Conservation (phyloP, 2,113 vertebrate species). For the Sylvicapra grimmia region DNA sequence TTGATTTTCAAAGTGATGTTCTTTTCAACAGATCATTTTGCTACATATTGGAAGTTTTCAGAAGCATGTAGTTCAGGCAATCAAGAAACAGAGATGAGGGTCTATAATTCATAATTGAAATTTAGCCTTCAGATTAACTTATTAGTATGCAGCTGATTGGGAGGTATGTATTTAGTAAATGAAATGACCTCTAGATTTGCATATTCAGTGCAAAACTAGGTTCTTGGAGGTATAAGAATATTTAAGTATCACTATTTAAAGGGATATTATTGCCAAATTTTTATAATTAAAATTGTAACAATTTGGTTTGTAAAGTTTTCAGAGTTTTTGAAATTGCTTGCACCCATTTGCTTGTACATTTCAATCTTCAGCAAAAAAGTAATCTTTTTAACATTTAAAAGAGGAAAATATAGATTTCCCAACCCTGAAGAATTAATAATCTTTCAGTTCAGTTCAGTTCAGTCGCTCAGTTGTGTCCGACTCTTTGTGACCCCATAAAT, state of each 20-base stretch:
- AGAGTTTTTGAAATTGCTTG: conserved; percentile 34
- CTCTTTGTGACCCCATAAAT: too few relatives aligned
- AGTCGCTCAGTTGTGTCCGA: too few relatives aligned
- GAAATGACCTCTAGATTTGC: conserved; percentile 74
- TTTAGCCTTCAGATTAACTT: conserved; percentile 78
- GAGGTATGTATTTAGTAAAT: conserved; percentile 74
- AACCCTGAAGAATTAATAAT: neutral
- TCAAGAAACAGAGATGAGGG: conserved; percentile 65
- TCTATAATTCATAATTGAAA: conserved; percentile 79
- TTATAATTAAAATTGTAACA: conserved; percentile 33
- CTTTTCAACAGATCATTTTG: conserved; percentile 52
- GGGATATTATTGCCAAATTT: neutral
- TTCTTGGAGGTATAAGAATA: conserved; percentile 50
- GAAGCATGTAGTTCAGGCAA: conserved; percentile 61
- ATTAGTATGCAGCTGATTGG: conserved; percentile 75
- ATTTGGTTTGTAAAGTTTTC: conserved; percentile 48
- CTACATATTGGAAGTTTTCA: conserved; percentile 34
- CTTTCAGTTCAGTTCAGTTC: too few relatives aligned
- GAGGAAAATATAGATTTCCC: neutral
- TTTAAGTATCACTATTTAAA: conserved; percentile 36
- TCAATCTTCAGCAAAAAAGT: neutral
- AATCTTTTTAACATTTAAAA: neutral
- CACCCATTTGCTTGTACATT: neutral
- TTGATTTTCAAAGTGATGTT: conserved; percentile 53
- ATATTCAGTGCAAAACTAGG: conserved; percentile 46